These are phyloP conservation scores for Percopsis transmontana DNA, from an alignment of 2,113 vertebrate species.

Conservation along the genomic window DNA sequence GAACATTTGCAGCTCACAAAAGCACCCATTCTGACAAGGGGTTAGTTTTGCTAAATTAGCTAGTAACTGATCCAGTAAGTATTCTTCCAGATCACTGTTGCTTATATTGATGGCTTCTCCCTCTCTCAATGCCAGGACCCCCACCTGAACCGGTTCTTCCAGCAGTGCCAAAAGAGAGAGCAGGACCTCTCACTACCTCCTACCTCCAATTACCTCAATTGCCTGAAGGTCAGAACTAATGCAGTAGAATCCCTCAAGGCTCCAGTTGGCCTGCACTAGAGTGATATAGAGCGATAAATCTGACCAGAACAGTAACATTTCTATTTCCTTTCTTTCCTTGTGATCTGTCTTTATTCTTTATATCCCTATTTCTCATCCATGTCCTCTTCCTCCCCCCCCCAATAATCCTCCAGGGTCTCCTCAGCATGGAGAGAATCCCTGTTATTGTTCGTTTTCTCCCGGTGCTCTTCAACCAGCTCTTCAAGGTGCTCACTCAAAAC, in stretches of 20 bases:
- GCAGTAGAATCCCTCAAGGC: neutral
- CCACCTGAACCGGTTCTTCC: slow-evolving; percentile 93
- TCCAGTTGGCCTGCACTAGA: neutral
- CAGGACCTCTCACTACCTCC: slow-evolving; percentile 86
- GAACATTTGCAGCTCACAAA: too few relatives aligned
- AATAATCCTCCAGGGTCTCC: slow-evolving; percentile 81
- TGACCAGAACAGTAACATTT: slow-evolving; percentile 14
- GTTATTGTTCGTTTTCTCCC: slow-evolving; percentile 94
- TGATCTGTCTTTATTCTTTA: neutral
- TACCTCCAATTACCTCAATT: slow-evolving; percentile 89
- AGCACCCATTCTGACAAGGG: neutral
- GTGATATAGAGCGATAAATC: neutral
- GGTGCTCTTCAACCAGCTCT: slow-evolving; percentile 94
- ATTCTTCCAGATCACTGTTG: slow-evolving; percentile 30
- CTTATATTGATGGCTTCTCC: slow-evolving; percentile 18
- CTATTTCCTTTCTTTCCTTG: slow-evolving; percentile 1
- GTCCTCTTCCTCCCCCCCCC: neutral
- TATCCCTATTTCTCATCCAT: neutral
- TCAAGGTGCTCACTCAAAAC: slow-evolving; percentile 91
- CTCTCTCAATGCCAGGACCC: slow-evolving; percentile 81
- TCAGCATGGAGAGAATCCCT: slow-evolving; percentile 93
- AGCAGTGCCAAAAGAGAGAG: slow-evolving; percentile 96
- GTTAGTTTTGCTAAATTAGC: neutral
- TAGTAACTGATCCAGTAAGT: slow-evolving; percentile 32
- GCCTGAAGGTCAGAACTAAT: slow-evolving; percentile 86